Percentiles rank a stretch among this genome's conserved stretches.
phyloP scores from a whole-genome alignment of 1,140 invertebrate genomes.

The Drosophila murphyi region DNA sequence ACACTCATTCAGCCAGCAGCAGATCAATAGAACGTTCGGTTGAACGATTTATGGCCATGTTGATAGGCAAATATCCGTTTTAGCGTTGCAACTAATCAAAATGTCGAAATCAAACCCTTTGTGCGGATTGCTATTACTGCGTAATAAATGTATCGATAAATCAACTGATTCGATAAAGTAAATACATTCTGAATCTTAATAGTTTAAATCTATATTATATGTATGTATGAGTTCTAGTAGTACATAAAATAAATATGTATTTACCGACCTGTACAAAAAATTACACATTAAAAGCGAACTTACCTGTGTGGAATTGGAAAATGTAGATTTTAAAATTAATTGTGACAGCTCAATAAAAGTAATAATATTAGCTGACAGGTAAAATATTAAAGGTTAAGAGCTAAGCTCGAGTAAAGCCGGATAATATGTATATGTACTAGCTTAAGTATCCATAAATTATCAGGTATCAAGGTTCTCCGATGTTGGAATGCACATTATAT shows the following conservation, averaged over 20 bases:
- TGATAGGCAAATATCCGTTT: slow-evolving; percentile 75
- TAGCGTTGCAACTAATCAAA: slow-evolving; percentile 30
- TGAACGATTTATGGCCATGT: slow-evolving; percentile 73
- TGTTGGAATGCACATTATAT: too few relatives aligned
- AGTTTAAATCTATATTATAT: too few relatives aligned
- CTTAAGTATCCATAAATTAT: background rate
- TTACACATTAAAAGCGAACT: too few relatives aligned
- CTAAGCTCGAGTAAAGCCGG: background rate
- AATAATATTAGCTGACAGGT: background rate
- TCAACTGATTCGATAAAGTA: slow-evolving; percentile 1
- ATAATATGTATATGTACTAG: background rate
- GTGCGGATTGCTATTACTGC: background rate
- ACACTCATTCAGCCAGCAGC: background rate
- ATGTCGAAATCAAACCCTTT: slow-evolving; percentile 8
- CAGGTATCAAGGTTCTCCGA: too few relatives aligned
- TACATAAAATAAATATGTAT: too few relatives aligned
- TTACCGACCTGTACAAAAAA: too few relatives aligned
- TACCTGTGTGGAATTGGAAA: background rate
- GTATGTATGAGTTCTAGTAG: too few relatives aligned
- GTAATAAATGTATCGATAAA: slow-evolving; percentile 28
- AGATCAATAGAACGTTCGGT: slow-evolving; percentile 41
- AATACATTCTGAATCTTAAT: background rate
- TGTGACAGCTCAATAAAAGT: background rate
- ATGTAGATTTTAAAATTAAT: background rate
- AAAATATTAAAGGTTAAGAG: background rate